These are phyloP conservation scores for Smittia aterrima DNA, from an alignment of 2,888 invertebrate genomes.

Conservation along the genomic window DNA sequence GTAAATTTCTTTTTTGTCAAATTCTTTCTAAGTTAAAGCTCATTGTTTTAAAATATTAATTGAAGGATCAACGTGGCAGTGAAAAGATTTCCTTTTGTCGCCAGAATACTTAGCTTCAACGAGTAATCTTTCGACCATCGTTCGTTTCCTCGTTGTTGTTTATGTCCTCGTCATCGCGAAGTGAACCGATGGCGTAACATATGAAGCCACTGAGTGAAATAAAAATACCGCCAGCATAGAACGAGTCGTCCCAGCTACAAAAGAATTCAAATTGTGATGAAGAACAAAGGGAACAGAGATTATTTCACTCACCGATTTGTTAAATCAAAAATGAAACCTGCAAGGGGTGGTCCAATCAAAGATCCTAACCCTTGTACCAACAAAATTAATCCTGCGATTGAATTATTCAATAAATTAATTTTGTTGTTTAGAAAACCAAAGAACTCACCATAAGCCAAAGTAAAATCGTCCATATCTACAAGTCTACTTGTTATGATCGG, in stretches of 20 bases:
- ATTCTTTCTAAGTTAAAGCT: too few relatives aligned
- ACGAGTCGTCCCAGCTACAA: constrained; percentile 70
- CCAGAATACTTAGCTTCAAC: too few relatives aligned
- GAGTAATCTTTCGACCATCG: not conserved
- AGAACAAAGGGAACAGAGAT: constrained; percentile 53
- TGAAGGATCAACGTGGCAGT: too few relatives aligned
- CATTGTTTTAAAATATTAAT: too few relatives aligned
- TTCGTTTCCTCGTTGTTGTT: constrained; percentile 16
- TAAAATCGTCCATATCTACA: constrained; percentile 86
- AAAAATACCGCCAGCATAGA: constrained; percentile 77
- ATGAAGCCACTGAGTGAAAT: constrained; percentile 70
- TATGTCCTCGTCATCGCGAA: constrained; percentile 42
- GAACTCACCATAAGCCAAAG: constrained; percentile 91
- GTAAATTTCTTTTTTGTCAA: too few relatives aligned
- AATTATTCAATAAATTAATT: too few relatives aligned
- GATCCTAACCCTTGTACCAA: constrained; percentile 91
- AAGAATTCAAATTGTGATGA: not conserved
- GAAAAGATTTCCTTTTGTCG: too few relatives aligned
- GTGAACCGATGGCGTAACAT: constrained; percentile 52
- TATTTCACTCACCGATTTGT: constrained; percentile 52
- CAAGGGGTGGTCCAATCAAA: constrained; percentile 86
- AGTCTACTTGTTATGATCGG: constrained; percentile 85
- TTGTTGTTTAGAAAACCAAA: too few relatives aligned
- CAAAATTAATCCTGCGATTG: constrained; percentile 78
- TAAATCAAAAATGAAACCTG: constrained; percentile 62